Evolutionary conservation across 2,888 invertebrate genomes (phyloP).

Genomic region (Nomada ruficornis): DNA sequence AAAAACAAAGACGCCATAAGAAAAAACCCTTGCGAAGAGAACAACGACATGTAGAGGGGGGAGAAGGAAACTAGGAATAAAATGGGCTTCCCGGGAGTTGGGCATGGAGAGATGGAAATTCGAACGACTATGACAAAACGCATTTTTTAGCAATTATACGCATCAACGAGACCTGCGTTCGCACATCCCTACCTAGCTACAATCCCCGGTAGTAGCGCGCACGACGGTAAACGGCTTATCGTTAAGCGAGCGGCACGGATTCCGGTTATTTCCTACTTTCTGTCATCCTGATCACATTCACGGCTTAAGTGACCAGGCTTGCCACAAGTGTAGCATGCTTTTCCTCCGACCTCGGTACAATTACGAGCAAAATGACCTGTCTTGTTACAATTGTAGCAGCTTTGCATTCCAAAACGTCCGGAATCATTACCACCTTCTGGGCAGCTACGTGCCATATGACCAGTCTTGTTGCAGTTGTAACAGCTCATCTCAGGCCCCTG

Average conservation of each 20-base stretch:
- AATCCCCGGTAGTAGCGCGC: conserved; percentile 79
- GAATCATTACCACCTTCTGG: conserved; percentile 89
- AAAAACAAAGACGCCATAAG: conserved; percentile 77
- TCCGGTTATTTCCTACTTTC: conserved; percentile 84
- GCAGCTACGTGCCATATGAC: conserved; percentile 95
- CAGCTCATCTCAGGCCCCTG: conserved; percentile 87
- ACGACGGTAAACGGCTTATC: conserved; percentile 82
- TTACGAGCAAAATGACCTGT: conserved; percentile 90
- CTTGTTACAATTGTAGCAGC: conserved; percentile 89
- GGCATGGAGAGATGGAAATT: conserved; percentile 73
- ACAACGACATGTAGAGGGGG: conserved; percentile 76
- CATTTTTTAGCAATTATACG: conserved; percentile 76
- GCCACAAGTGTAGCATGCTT: conserved; percentile 97
- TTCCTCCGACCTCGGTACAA: conserved; percentile 86
- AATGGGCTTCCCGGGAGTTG: conserved; percentile 75
- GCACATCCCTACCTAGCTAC: conserved; percentile 81
- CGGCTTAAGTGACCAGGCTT: conserved; percentile 96
- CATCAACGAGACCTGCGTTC: conserved; percentile 77
- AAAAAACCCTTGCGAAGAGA: conserved; percentile 80
- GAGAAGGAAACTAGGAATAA: conserved; percentile 70
- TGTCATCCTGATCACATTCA: conserved; percentile 93
- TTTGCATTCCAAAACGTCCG: conserved; percentile 83
- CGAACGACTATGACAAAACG: conserved; percentile 77
- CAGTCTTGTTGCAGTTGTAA: conserved; percentile 97
- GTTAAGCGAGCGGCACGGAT: conserved; percentile 82